Percentiles rank a stretch among this genome's conserved stretches.
phyloP scores from a whole-genome alignment of 2,113 vertebrate species.

The Ciconia boyciana region DNA sequence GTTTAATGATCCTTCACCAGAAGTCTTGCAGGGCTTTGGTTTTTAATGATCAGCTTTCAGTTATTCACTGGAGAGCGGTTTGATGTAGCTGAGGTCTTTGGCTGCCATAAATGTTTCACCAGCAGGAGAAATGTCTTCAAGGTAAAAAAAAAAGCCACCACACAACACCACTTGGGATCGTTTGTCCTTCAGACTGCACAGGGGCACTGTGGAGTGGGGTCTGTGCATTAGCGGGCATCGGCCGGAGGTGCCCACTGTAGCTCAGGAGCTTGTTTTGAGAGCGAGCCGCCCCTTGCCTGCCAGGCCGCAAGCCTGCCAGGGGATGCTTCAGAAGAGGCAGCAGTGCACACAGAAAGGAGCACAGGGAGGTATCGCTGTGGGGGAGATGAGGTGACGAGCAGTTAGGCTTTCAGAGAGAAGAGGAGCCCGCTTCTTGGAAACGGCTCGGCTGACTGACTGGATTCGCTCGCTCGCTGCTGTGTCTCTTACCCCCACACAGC shows the following conservation, averaged over 20 bases:
- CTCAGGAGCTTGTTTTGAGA: not conserved
- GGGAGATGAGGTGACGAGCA: not conserved
- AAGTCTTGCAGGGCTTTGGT: not conserved
- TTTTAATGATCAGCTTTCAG: not conserved
- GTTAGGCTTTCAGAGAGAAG: constrained; percentile 54
- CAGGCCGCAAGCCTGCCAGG: not conserved
- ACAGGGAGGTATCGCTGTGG: not conserved
- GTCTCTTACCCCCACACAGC: not conserved
- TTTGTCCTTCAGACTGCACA: not conserved
- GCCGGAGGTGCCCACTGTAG: not conserved
- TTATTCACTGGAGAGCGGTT: fast-evolving
- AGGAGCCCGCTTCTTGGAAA: constrained; percentile 70
- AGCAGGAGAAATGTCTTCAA: not conserved
- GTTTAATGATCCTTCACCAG: not conserved
- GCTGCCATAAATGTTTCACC: not conserved
- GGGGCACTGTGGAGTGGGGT: not conserved
- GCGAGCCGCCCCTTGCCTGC: not conserved
- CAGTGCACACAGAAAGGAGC: not conserved
- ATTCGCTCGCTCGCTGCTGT: constrained; percentile 52
- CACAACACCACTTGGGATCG: not conserved
- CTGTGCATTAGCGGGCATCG: fast-evolving
- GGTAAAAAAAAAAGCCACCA: not conserved
- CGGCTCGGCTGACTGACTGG: constrained; percentile 50
- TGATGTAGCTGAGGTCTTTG: not conserved
- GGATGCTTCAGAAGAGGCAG: not conserved